Evolutionary conservation across 2,797 vertebrate genomes (phyloP).

Genomic region (Chrysocyon brachyurus): DNA sequence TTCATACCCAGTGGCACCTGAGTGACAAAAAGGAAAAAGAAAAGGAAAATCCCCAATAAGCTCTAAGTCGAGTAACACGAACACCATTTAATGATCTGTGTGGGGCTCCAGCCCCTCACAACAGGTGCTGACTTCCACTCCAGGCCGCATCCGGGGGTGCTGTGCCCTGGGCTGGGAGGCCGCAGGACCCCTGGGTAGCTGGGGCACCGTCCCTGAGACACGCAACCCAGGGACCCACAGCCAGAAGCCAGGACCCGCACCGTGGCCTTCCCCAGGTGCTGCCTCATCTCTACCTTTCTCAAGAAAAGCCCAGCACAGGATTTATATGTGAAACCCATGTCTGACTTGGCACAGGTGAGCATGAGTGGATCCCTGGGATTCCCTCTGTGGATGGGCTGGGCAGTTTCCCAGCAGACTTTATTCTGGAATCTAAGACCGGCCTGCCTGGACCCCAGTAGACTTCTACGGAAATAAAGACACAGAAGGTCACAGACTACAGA

Average conservation of each 20-base stretch:
- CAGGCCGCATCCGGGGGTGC: neutral
- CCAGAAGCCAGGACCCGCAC: no score
- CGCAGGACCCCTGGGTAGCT: neutral
- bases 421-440: neutral
- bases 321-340: neutral
- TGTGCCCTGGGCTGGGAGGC: neutral
- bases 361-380: accelerated
- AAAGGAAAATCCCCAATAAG: neutral
- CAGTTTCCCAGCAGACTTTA: neutral
- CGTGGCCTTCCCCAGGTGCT: accelerated
- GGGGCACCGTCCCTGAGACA: neutral
- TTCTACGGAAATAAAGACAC: neutral
- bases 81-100: no score
- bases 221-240: neutral
- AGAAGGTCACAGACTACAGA: neutral
- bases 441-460: neutral
- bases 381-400: neutral
- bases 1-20: no score
- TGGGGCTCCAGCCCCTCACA: neutral
- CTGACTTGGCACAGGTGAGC: accelerated
- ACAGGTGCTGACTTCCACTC: neutral
- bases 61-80: neutral
- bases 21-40: neutral
- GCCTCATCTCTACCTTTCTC: neutral
- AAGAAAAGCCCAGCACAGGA: neutral